phyloP scores from a whole-genome alignment of 2,113 vertebrate genomes.

The Ginglymostoma cirratum region DNA sequence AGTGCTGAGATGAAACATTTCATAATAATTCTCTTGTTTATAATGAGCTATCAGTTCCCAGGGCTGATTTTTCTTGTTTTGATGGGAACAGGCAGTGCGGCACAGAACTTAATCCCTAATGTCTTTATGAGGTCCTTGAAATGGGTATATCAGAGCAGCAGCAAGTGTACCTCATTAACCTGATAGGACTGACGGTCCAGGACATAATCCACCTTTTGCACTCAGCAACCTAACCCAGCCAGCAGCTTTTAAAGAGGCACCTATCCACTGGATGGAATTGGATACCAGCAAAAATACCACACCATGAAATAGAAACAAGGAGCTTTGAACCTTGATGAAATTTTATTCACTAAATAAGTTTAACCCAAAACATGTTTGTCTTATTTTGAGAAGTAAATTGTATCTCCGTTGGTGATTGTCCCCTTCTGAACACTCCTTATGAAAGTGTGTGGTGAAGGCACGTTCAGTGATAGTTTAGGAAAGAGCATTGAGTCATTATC shows the following conservation, averaged over 20 bases:
- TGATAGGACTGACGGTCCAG: not conserved
- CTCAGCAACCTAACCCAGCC: not conserved
- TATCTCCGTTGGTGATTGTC: not conserved
- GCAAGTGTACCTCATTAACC: not conserved
- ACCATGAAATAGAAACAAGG: not conserved
- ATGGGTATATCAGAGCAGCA: not conserved
- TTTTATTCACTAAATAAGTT: not conserved
- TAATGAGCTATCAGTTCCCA: not conserved
- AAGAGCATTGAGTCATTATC: not conserved
- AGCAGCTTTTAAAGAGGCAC: not conserved
- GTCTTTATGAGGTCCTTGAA: not conserved
- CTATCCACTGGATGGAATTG: not conserved
- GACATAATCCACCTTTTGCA: too few species aligned
- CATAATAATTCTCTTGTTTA: not conserved
- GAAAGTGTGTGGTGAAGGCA: not conserved
- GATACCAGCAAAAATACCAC: not conserved
- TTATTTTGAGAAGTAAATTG: not conserved
- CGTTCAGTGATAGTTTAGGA: not conserved
- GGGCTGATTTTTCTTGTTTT: not conserved
- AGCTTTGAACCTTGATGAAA: not conserved
- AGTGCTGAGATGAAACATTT: slow-evolving; percentile 45
- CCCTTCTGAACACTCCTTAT: not conserved
- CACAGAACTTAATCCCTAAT: not conserved
- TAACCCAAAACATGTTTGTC: not conserved
- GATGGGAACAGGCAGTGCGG: not conserved